Conservation (phyloP, 2,888 invertebrate species). For the Aphodius granarius region DNA sequence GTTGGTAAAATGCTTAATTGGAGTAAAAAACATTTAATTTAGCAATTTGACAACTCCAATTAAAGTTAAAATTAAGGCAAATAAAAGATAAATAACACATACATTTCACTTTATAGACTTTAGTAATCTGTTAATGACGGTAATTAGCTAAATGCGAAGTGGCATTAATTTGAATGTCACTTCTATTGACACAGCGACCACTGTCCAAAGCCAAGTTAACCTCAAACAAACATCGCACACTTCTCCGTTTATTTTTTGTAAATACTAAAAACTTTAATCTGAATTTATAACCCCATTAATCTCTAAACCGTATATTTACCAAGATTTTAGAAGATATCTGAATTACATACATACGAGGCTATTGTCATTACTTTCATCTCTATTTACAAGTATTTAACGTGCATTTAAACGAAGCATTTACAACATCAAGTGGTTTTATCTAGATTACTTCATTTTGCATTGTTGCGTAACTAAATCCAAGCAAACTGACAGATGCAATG, state of each 20-base stretch:
- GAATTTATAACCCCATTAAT: background rate
- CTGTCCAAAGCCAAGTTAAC: background rate
- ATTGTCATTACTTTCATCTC: background rate
- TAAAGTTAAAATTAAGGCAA: background rate
- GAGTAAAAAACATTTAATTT: background rate
- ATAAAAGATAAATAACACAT: background rate
- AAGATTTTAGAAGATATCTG: background rate
- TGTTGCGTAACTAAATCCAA: background rate
- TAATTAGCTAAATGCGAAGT: background rate
- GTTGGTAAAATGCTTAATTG: background rate
- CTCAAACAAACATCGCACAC: background rate
- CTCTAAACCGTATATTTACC: background rate
- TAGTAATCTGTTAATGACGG: background rate
- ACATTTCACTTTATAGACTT: background rate
- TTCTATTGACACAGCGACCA: background rate
- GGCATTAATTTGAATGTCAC: background rate
- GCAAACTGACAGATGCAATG: background rate
- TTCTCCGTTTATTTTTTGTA: background rate
- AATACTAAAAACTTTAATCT: too few relatives aligned
- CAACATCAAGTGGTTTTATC: background rate
- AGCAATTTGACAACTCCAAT: too few relatives aligned
- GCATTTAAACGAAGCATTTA: background rate
- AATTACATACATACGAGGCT: background rate
- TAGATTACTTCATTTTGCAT: background rate
- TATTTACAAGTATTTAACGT: background rate